Base-by-base conservation (phyloP, 2,113 vertebrate genomes). In the Parotia lawesii region DNA sequence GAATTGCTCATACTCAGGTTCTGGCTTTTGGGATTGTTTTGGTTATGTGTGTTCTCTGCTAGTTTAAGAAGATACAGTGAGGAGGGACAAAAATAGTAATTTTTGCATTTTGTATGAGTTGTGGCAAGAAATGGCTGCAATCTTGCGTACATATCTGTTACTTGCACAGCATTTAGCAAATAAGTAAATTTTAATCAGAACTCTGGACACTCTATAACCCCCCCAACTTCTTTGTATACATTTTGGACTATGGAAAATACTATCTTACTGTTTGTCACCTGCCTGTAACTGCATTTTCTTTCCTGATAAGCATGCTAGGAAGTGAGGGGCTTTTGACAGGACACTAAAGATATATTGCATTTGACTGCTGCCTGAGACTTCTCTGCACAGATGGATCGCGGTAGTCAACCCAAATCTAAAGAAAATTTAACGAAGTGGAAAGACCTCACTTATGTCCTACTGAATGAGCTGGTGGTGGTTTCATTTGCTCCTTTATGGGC, bases 341-440 rank as follows among this genome's bases (percentile, higher is more conserved):
- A 84, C 56, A 71, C 67, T 1, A 3, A 45, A 94, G 91, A 91
- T 94, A 23, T 15, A 78, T 87, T 85, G 38, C 50, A 13, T 94
- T 89, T 92, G 78, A 58, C 77, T 95, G 87, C 74, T 94, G 84
- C 81, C 81, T 93, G 95, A 92, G 85, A 82, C 74, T 87, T 76
- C 35, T 85, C 73, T 85, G 91, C 82, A 67, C 91, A 89, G 85
- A 95, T 96, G 94, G 89, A 78, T 95, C 31, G 0, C 44, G 14
- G 78, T 87, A 87, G 85, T 95, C 81, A 94, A 47, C 67, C 60
- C n/a, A 85, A 80, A 91, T 80, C 71, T 87, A 67, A 95, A 94
- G 87, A 77, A 94, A 94, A 94, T 56, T 51, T 91, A 94, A 85
- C 2, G 2, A 91, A 95, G 91, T 73, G 48, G 75, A 93, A 91